Percentiles rank a stretch among this genome's conserved stretches.
phyloP scores from a whole-genome alignment of 2,888 invertebrate genomes.

The Adelognathus sp. region DNA sequence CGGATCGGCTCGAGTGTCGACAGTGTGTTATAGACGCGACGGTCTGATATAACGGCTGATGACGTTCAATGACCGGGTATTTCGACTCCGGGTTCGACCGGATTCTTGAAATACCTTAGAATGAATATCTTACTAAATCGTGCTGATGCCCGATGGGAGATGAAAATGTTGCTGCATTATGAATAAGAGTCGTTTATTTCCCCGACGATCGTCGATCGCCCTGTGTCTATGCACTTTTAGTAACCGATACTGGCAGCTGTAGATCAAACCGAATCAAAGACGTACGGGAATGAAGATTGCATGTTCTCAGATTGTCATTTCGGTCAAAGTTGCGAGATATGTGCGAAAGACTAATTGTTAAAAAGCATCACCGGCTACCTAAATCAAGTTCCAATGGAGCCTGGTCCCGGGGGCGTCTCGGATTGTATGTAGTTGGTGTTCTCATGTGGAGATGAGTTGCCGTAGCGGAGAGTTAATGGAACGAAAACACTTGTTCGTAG shows the following conservation, averaged over 20 bases:
- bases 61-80: conserved; percentile 19
- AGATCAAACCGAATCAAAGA: neutral
- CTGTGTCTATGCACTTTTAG: neutral
- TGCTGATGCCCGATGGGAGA: neutral
- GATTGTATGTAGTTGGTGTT: conserved; percentile 70
- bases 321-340: neutral
- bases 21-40: neutral
- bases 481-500: too few species aligned
- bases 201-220: too few species aligned
- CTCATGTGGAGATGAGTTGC: conserved; percentile 64
- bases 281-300: neutral
- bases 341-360: neutral
- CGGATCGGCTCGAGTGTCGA: neutral
- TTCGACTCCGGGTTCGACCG: too few species aligned
- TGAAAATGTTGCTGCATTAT: neutral
- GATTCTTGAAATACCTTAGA: conserved; percentile 37
- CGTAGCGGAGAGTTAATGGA: conserved; percentile 13
- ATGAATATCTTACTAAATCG: conserved; percentile 1
- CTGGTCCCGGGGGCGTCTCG: conserved; percentile 70
- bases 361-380: conserved; percentile 45
- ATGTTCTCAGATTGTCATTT: neutral
- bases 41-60: conserved; percentile 25
- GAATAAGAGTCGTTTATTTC: too few species aligned
- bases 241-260: neutral
- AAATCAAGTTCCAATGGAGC: conserved; percentile 66